These are phyloP conservation scores for Drosophila multiciliata DNA, from an alignment of 2,888 invertebrate genomes.

Conservation along the genomic window DNA sequence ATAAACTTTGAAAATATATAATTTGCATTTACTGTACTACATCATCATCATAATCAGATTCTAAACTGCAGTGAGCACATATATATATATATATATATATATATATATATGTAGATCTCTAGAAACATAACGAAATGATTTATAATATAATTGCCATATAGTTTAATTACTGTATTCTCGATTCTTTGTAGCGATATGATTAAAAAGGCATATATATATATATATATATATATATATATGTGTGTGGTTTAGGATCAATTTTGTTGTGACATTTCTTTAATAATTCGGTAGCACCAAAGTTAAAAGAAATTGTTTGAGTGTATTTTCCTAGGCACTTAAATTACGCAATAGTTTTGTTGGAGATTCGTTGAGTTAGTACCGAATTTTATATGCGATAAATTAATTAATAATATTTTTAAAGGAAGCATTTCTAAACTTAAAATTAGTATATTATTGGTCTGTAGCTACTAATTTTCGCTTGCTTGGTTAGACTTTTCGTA, in stretches of 20 bases:
- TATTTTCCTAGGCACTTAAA: conserved; percentile 66
- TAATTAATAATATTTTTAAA: not conserved
- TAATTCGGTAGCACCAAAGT: conserved; percentile 21
- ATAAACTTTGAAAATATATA: conserved; percentile 68
- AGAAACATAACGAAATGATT: conserved; percentile 28
- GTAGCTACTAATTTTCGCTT: not conserved
- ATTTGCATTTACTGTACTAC: conserved; percentile 18
- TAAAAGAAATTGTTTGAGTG: conserved; percentile 18
- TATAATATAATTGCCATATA: conserved; percentile 8
- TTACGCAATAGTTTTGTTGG: conserved; percentile 34
- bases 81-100: conserved; percentile 7
- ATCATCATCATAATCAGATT: conserved; percentile 8
- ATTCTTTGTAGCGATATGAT: conserved; percentile 32
- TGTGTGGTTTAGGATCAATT: conserved; percentile 3
- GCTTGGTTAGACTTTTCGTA: not conserved
- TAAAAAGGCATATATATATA: conserved; percentile 7
- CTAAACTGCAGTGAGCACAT: conserved; percentile 20
- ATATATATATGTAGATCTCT: conserved; percentile 23
- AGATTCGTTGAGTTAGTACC: not conserved
- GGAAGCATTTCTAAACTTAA: not conserved
- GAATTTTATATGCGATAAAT: not conserved
- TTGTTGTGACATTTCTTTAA: conserved; percentile 4
- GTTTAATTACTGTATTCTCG: conserved; percentile 5
- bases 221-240: not conserved
- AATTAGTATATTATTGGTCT: not conserved